Base-by-base conservation (phyloP, 2,888 invertebrate genomes). In the Dolichopus griseipennis region DNA sequence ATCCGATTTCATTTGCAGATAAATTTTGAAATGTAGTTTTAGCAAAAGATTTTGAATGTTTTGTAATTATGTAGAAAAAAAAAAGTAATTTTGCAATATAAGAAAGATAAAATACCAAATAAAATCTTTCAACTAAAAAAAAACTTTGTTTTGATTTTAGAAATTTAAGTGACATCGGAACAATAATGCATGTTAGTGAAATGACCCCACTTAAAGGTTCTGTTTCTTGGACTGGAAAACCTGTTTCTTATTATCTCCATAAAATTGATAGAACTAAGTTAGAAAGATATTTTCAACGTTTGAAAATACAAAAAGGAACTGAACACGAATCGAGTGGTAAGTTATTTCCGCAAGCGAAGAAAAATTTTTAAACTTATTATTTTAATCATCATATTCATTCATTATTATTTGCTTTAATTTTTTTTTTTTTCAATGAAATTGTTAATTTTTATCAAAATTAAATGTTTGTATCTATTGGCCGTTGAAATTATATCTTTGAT, bases 141-240 rank as follows among this genome's bases (percentile, higher is more conserved):
- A 20, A n/a, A n/a, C n/a, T 52, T 64, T n/a, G 62, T 64, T n/a
- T 9, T 66, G 41, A 1, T 69, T 69, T 10, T 69, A 80, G 99
- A 79, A 98, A 97, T 83, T 86, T 99, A 71, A 95, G 93, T 83
- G 97, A 99, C 83, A 97, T 99, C 79, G 97, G 97, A 73, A 95
- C 97, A 72, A 98, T 99, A 77, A 96, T 99, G 94, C 95, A 97
- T 82, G 96, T 99, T 63, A 91, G 91, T 73, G 97, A 97, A 84
- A 91, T 99, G 89, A 91, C 95, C 72, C 96, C 97, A 21, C 83
- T 97, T 72, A 89, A 91, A 78, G 96, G 96, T 73, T 96, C 96
- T 15, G 98, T 98, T 70, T 98, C 98, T 21, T 99, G 99, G 99
- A 99, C 99, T 70, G 95, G 95, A 73, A 97, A 96, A 82, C 95